Base-by-base conservation (phyloP, 2,888 invertebrate species). In the Miltochrista miniata region DNA sequence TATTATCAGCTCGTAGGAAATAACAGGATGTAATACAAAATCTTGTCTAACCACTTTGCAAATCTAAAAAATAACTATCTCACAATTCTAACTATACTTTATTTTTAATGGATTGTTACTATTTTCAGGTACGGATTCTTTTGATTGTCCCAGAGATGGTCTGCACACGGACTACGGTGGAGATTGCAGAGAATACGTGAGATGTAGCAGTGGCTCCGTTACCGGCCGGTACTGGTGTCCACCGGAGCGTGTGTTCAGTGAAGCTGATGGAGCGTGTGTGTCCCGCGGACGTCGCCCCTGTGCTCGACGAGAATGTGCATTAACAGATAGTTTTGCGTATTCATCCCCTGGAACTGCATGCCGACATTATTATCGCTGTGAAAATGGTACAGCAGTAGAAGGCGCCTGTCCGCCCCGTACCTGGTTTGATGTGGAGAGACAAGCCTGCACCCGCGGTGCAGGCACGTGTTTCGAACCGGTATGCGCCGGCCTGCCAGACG, bases 391-490 rank as follows among this genome's bases (percentile, higher is more conserved):
- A 9, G 88, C 88, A 33, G 70, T 82, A 9, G 90, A 93, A 51
- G 88, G 87, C 61, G 79, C 86, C 36, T 94, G 94, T 70, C 91
- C 92, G 1, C 76, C 87, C 33, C 93, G 92, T 14, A 87, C 93
- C 7, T 92, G 92, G 86, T 94, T 93, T 75, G 92, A 93, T 70
- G 85, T 90, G 45, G 89, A 88, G 54, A 83, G 85, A 9, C 93
- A 93, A 70, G 91, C 90, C 18, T 93, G 93, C 71, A 88, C 88
- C 14, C 85, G 90, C 56, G 90, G 90, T 39, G 89, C 92, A 65
- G 93, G 93, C 43, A 87, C 91, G 18, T 94, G 94, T 79, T 93
- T 92, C 76, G 93, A 94, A 64, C 93, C 93, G 11, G 84, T 93
- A 36, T 94, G 94, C 71, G 87, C 92, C 7, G 93, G 93, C 1